Base-by-base conservation (phyloP, 2,888 invertebrate species). In the Caenorhabditis zanzibari region DNA sequence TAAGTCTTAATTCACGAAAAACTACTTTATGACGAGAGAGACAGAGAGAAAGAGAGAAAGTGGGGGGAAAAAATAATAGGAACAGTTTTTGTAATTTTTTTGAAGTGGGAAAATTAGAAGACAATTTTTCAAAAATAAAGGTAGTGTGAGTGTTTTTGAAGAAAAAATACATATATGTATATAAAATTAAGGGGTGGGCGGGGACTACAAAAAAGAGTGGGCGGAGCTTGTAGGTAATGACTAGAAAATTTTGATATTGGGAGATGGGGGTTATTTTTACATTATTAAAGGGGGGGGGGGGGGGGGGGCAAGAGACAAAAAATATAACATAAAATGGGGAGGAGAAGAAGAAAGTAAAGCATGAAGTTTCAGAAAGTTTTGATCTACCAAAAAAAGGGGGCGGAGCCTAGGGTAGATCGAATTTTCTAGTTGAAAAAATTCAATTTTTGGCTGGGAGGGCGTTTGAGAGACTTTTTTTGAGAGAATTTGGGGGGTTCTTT, bases 1-100 rank as follows among this genome's bases (percentile, higher is more conserved):
- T n/a, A n/a, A n/a, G n/a, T n/a, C 32, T 32, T 32, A 6, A 7
- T 38, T 38, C 38, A 38, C 38, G 38, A 56, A 56, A 56, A 56
- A 56, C 54, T 56, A 56, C 54, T 56, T 56, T 56, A 56, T 56
- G 54, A 56, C 54, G 54, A 56, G 9, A 54, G 54, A 54, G 16
- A 54, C 1, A 7, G 47, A 19, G 47, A 19, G 47, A 47, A 12
- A 54, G 4, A 26, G 54, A 26, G 54, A 54, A 24, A 49, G 6
- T 49, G 19, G n/a, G 47, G 19, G 47, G 5, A n/a, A 7, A n/a
- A 4, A 26, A 54, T 10, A 54, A 12, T 14, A 22, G 24, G 10
- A 22, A 52, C 32, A 7, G 4, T 38, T 38, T 38, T 38, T 38
- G 38, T 12, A 10, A 10, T 38, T 6, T 38, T 38, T 54, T 54